Evolutionary conservation across 2,888 invertebrate species (phyloP).

Genomic region (Philopedon plagiatum): DNA sequence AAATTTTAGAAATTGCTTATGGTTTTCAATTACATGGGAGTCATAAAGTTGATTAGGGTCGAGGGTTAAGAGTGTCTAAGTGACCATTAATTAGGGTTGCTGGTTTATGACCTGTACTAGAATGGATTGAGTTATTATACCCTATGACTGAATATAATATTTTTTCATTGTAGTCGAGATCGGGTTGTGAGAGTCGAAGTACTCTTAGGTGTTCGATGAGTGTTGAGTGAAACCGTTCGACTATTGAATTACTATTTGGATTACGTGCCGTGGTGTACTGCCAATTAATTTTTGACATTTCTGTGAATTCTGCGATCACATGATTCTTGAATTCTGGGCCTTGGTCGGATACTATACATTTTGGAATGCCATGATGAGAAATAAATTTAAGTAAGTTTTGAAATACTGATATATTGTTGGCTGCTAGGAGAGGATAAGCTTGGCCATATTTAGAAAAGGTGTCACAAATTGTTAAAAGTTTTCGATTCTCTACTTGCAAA

Average conservation of each 20-base stretch:
- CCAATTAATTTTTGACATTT: constrained; percentile 50
- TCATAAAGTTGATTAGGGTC: neutral
- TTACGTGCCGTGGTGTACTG: constrained; percentile 50
- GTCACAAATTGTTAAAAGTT: constrained; percentile 54
- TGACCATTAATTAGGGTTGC: neutral
- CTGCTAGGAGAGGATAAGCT: constrained; percentile 44
- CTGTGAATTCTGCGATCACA: constrained; percentile 35
- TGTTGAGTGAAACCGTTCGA: constrained; percentile 53
- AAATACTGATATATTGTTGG: constrained; percentile 13
- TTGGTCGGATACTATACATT: constrained; percentile 44
- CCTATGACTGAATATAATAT: constrained; percentile 18
- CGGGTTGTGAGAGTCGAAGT: constrained; percentile 29
- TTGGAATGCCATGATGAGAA: constrained; percentile 38
- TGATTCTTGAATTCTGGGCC: constrained; percentile 50
- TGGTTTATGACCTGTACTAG: neutral
- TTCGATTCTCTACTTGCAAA: constrained; percentile 48
- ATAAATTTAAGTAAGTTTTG: constrained; percentile 30
- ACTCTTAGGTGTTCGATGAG: constrained; percentile 45
- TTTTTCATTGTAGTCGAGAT: neutral
- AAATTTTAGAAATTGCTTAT: neutral
- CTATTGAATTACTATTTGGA: constrained; percentile 48
- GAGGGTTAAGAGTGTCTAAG: neutral
- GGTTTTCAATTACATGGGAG: neutral
- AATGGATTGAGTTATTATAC: constrained; percentile 34
- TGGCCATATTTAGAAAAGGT: constrained; percentile 54